Conservation (phyloP, 92 coral and sea anemone genomes). For the Bergia sp. region DNA sequence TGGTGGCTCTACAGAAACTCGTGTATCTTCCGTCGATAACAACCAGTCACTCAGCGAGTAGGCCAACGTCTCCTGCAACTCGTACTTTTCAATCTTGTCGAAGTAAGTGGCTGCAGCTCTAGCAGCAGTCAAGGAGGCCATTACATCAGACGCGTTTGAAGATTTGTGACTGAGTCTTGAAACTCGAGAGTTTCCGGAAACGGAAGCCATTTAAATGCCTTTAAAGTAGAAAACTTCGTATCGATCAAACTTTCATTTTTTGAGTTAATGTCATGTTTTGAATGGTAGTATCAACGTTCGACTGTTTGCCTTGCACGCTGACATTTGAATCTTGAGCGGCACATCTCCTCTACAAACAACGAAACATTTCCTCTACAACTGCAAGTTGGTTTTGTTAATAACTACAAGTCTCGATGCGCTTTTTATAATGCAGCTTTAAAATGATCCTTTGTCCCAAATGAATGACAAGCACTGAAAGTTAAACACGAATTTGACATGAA, state of each 20-base stretch:
- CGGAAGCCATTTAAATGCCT: constrained; percentile 23
- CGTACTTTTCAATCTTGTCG: constrained; percentile 96
- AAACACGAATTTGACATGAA: neutral
- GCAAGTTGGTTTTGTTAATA: neutral
- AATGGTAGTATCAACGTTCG: neutral
- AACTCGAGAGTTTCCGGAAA: constrained; percentile 9
- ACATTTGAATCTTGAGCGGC: neutral
- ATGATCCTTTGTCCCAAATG: constrained; percentile 5
- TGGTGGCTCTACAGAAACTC: constrained; percentile 87
- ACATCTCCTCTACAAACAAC: neutral
- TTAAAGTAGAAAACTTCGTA: neutral
- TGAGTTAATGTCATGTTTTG: neutral
- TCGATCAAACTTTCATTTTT: neutral
- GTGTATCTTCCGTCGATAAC: constrained; percentile 93
- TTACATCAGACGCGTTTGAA: constrained; percentile 63
- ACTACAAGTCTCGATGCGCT: neutral
- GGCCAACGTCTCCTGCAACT: constrained; percentile 94
- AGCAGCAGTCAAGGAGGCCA: constrained; percentile 83
- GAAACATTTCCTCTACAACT: neutral
- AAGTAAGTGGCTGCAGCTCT: constrained; percentile 96
- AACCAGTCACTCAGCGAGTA: constrained; percentile 90
- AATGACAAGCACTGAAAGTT: constrained; percentile 1
- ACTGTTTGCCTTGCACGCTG: too few relatives aligned
- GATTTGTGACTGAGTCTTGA: neutral
- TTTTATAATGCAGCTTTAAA: neutral